A percentile compares a stretch with the other conserved stretches of the same genome.
These are phyloP conservation scores for Lasioglossum figueresi DNA, from an alignment of 2,888 invertebrate species.

Conservation along the genomic window DNA sequence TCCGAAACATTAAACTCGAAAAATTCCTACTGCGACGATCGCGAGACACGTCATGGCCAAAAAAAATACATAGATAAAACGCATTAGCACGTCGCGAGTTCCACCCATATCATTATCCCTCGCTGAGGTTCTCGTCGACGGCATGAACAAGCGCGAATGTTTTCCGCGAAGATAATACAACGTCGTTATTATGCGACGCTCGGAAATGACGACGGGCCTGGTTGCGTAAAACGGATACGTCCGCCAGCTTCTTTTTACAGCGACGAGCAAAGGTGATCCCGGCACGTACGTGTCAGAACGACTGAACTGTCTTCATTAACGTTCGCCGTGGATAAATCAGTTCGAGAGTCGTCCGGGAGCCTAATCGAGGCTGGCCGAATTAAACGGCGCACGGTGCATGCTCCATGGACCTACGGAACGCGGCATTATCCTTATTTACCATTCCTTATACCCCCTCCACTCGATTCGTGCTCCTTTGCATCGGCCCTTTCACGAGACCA, in stretches of 20 bases:
- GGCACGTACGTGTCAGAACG: conserved; percentile 40
- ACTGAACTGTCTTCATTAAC: conserved; percentile 59
- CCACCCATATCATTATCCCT: neutral
- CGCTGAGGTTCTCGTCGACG: neutral
- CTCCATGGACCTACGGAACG: conserved; percentile 45
- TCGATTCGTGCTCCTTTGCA: conserved; percentile 8
- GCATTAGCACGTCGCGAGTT: neutral
- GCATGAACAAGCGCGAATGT: neutral
- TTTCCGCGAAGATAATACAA: neutral
- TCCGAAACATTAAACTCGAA: neutral
- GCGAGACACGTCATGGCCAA: neutral
- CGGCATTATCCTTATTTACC: conserved; percentile 64
- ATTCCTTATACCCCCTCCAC: conserved; percentile 19
- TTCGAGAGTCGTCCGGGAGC: conserved; percentile 42
- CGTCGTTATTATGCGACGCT: conserved; percentile 26
- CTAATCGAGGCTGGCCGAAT: conserved; percentile 67
- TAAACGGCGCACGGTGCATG: conserved; percentile 48
- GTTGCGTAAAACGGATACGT: conserved; percentile 36
- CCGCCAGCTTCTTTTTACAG: conserved; percentile 44
- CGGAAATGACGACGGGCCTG: conserved; percentile 13
- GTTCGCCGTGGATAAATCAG: conserved; percentile 60
- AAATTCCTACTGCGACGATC: neutral
- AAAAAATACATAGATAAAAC: neutral
- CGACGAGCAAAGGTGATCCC: conserved; percentile 27
- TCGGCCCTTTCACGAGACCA: conserved; percentile 29